A percentile compares a stretch with the other conserved stretches of the same genome.
Evolutionary conservation across 2,888 invertebrate species (phyloP).

Genomic region (Pammene aurita): DNA sequence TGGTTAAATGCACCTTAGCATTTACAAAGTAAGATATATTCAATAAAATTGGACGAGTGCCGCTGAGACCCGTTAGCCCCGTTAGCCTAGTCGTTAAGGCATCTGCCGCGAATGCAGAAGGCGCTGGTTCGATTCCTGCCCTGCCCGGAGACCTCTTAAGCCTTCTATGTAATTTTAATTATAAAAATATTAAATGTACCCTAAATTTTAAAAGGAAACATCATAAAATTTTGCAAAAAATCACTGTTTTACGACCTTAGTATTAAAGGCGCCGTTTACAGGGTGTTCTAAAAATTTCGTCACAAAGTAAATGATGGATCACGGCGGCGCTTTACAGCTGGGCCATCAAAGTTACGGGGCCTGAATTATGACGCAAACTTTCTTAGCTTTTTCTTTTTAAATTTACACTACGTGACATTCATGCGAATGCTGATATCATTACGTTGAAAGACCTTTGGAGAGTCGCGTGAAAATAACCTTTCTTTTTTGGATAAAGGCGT

Average conservation of each 20-base stretch:
- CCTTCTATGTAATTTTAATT: neutral
- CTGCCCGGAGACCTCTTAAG: too few species aligned
- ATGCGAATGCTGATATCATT: conserved; percentile 35
- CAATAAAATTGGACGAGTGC: too few species aligned
- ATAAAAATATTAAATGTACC: neutral
- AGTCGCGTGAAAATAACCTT: conserved; percentile 25
- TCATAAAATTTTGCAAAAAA: conserved; percentile 18
- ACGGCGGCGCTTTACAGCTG: conserved; percentile 44
- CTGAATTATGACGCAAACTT: conserved; percentile 41
- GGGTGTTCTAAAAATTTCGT: conserved; percentile 40
- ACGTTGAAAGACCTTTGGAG: conserved; percentile 34
- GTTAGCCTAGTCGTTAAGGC: too few species aligned
- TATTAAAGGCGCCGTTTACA: conserved; percentile 35
- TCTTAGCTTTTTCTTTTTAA: conserved; percentile 37
- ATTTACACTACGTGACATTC: conserved; percentile 42
- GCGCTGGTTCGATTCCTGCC: too few species aligned
- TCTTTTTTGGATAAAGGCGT: neutral
- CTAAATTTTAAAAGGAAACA: neutral
- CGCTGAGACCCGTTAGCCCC: too few species aligned
- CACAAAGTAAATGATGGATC: conserved; percentile 44
- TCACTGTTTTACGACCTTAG: conserved; percentile 18
- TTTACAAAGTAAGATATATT: too few species aligned
- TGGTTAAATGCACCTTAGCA: too few species aligned
- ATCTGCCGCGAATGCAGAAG: too few species aligned
- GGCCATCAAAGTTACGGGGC: conserved; percentile 44